Evolutionary conservation across 1,140 invertebrate genomes (phyloP).

Genomic region (Armadillidium nasatum): DNA sequence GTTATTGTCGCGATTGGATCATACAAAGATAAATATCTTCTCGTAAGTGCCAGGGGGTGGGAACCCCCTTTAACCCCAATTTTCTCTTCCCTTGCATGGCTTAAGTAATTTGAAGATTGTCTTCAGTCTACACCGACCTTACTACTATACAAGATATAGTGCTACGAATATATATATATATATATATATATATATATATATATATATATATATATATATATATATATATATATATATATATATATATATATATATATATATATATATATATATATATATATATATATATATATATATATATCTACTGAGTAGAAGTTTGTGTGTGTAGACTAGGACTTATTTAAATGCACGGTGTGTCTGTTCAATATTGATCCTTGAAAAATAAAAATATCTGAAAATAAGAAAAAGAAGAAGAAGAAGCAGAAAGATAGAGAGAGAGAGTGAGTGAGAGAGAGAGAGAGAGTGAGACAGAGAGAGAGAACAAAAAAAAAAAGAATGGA

Average conservation of each 20-base stretch:
- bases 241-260: conserved; percentile 11
- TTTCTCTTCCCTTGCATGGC: no score
- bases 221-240: conserved; percentile 14
- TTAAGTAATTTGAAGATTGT: no score
- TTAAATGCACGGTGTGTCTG: neutral
- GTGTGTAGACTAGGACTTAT: neutral
- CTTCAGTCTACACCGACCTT: no score
- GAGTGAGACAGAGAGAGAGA: neutral
- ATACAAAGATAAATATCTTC: no score
- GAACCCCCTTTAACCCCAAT: no score
- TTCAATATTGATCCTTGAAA: conserved; percentile 11
- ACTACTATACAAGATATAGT: no score
- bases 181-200: conserved; percentile 6
- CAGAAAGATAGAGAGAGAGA: no score
- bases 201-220: conserved; percentile 11
- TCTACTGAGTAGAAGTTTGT: neutral
- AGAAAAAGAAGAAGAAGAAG: neutral
- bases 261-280: conserved; percentile 11
- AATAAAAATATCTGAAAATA: neutral
- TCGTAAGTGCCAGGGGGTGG: no score
- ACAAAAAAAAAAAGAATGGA: neutral
- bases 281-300: conserved; percentile 5
- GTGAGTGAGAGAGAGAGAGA: no score
- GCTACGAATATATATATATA: no score
- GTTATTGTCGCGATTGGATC: no score